A percentile compares a stretch with the other conserved stretches of the same genome.
phyloP scores from a whole-genome alignment of 2,113 vertebrate genomes.

The Chaenogobius annularis region DNA sequence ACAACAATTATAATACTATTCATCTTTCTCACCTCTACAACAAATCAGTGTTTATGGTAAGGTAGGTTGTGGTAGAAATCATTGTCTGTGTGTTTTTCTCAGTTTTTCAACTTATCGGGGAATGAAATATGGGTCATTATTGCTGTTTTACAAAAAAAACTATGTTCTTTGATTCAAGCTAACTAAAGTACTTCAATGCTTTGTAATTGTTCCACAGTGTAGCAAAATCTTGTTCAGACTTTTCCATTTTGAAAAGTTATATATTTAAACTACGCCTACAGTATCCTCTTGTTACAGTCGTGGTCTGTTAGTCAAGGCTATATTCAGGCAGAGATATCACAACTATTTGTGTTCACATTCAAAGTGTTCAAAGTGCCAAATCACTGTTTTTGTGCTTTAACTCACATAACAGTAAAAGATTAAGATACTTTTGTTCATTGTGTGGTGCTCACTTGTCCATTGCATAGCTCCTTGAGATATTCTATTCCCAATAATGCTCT shows the following conservation, averaged over 20 bases:
- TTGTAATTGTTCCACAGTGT: neutral
- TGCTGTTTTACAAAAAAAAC: neutral
- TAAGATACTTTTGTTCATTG: conserved; percentile 33
- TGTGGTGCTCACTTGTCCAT: conserved; percentile 19
- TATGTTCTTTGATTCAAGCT: neutral
- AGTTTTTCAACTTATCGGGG: no score
- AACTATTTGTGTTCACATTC: conserved; percentile 1
- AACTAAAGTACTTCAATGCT: neutral
- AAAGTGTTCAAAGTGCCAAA: neutral
- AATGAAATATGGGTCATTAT: neutral
- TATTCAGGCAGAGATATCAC: conserved; percentile 21
- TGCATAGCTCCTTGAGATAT: conserved; percentile 20
- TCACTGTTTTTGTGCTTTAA: neutral
- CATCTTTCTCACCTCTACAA: no score
- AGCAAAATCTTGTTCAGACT: neutral
- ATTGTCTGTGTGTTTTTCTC: no score
- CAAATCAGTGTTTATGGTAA: no score
- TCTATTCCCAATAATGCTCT: neutral
- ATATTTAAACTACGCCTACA: neutral
- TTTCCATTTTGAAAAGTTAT: neutral
- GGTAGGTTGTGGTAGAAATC: no score
- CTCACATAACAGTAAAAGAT: neutral
- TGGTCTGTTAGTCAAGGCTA: conserved; percentile 3
- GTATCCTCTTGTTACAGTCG: conserved; percentile 8
- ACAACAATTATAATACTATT: no score